A percentile compares a stretch with the other conserved stretches of the same genome.
phyloP scores from a whole-genome alignment of 2,113 vertebrate genomes.

The Percina caprodes region DNA sequence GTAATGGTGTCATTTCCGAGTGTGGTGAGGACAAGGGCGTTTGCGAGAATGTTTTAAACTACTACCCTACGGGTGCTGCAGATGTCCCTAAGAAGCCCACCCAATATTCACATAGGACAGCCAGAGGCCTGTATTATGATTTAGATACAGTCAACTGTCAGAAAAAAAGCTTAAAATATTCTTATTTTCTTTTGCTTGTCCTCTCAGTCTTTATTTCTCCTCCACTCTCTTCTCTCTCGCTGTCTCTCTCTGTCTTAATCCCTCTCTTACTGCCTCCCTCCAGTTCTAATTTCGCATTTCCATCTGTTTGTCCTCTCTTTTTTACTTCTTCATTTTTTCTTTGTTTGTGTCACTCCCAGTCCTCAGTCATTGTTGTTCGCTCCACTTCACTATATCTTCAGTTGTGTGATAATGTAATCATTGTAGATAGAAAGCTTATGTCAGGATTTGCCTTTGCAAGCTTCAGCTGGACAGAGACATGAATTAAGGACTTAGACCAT shows the following conservation, averaged over 20 bases:
- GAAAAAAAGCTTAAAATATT: slow-evolving; percentile 58
- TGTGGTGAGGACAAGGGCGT: slow-evolving; percentile 71
- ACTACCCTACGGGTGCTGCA: slow-evolving; percentile 57
- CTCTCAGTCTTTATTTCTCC: slow-evolving; percentile 56
- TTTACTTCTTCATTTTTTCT: slow-evolving; percentile 16
- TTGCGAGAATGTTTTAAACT: slow-evolving; percentile 67
- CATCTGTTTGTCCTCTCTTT: slow-evolving; percentile 34
- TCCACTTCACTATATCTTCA: slow-evolving; percentile 23
- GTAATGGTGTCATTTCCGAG: slow-evolving; percentile 73
- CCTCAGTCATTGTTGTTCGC: slow-evolving; percentile 17
- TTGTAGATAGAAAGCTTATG: slow-evolving; percentile 13
- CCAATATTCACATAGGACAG: slow-evolving; percentile 55
- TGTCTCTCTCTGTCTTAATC: slow-evolving; percentile 56
- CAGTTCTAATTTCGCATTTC: slow-evolving; percentile 59
- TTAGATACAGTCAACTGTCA: slow-evolving; percentile 63
- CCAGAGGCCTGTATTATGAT: slow-evolving; percentile 46
- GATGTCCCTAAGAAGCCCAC: slow-evolving; percentile 68
- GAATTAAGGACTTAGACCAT: neutral
- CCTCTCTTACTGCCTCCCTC: slow-evolving; percentile 47
- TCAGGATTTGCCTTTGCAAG: neutral
- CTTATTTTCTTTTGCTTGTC: slow-evolving; percentile 68
- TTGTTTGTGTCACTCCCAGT: slow-evolving; percentile 30
- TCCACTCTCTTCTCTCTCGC: slow-evolving; percentile 39
- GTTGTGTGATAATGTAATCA: slow-evolving; percentile 13
- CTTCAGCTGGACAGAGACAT: slow-evolving; percentile 4